Conservation (phyloP, 2,113 vertebrate genomes). For the Lophius piscatorius region DNA sequence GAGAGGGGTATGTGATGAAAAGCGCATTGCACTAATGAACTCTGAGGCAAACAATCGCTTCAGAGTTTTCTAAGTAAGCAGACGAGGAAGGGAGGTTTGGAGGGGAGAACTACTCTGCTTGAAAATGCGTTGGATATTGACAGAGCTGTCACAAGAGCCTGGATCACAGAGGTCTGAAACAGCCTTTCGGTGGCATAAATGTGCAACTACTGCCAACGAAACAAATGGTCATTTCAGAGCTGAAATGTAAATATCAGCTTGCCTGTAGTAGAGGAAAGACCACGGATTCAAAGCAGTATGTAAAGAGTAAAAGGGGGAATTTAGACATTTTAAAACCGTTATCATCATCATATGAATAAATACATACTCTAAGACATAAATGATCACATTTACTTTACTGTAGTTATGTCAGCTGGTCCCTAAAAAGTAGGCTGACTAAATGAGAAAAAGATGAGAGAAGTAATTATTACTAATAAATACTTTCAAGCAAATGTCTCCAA, state of each 20-base stretch:
- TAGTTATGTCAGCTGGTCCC: no score
- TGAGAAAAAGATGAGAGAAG: no score
- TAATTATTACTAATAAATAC: no score
- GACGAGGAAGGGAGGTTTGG: conserved; percentile 29
- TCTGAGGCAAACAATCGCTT: conserved; percentile 39
- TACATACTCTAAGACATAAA: background rate
- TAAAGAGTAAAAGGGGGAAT: background rate
- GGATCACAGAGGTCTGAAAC: conserved; percentile 57
- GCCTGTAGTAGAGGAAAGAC: conserved; percentile 9
- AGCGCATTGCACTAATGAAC: conserved; percentile 43
- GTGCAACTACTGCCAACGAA: conserved; percentile 42
- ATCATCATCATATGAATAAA: background rate
- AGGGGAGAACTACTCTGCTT: conserved; percentile 33
- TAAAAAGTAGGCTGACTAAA: no score
- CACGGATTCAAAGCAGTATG: background rate
- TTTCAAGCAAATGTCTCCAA: no score
- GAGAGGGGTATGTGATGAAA: conserved; percentile 18
- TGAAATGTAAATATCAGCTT: conserved; percentile 23
- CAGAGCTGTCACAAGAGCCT: conserved; percentile 38
- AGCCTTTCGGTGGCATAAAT: conserved; percentile 45
- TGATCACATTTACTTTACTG: no score
- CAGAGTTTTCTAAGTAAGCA: conserved; percentile 57
- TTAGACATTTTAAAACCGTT: conserved; percentile 1
- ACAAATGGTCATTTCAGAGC: conserved; percentile 18
- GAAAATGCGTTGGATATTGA: conserved; percentile 49